Conservation (phyloP, 2,797 vertebrate species). For the Crocidura indochinensis region DNA sequence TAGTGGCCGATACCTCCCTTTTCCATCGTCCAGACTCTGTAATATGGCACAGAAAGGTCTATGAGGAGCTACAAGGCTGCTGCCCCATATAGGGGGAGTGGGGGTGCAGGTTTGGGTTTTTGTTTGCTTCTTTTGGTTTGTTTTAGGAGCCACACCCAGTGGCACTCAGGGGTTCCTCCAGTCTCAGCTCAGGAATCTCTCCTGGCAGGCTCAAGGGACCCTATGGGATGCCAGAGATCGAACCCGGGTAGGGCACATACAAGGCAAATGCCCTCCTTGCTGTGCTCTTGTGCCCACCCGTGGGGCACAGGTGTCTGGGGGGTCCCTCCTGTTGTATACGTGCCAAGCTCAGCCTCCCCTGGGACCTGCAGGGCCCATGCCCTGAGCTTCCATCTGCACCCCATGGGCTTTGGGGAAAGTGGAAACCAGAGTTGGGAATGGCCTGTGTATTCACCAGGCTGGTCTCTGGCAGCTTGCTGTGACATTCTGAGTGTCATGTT, state of each 20-base stretch:
- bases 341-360: slow-evolving; percentile 84
- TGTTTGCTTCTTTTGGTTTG: no score
- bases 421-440: slow-evolving; percentile 80
- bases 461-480: slow-evolving; percentile 83
- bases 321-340: slow-evolving; percentile 85
- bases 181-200: no score
- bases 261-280: no score
- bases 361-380: slow-evolving; percentile 85
- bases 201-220: no score
- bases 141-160: no score
- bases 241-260: no score
- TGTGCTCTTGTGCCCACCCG: no score
- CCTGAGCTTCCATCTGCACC: slow-evolving; percentile 85
- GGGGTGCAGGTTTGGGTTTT: no score
- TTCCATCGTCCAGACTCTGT: background rate
- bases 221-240: no score
- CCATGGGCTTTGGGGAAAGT: slow-evolving; percentile 81
- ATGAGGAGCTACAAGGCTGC: no score
- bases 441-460: slow-evolving; percentile 84
- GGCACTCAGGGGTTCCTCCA: no score
- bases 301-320: background rate
- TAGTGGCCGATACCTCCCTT: background rate
- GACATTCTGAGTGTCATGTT: background rate
- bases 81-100: background rate
- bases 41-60: no score